A percentile compares a stretch with the other conserved stretches of the same genome.
Conservation (phyloP, 2,797 vertebrate genomes). For the Squalus acanthias region DNA sequence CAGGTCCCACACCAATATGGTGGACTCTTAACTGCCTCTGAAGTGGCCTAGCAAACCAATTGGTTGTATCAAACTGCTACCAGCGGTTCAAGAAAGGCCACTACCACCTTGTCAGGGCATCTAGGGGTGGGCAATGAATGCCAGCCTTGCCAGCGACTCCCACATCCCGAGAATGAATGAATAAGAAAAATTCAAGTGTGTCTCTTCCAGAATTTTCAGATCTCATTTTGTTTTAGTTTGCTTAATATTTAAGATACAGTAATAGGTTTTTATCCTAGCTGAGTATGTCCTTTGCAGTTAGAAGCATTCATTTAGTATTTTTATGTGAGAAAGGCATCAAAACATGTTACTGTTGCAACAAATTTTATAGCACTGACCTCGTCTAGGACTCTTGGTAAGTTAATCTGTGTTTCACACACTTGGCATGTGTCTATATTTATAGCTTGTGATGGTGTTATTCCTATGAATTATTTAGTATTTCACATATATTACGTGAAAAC, state of each 20-base stretch:
- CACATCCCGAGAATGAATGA: neutral
- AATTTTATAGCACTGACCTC: neutral
- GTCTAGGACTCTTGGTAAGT: neutral
- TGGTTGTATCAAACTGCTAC: neutral
- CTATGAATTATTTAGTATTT: neutral
- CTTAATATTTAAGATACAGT: neutral
- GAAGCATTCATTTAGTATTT: neutral
- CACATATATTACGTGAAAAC: neutral
- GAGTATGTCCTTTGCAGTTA: neutral
- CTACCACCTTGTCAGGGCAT: neutral
- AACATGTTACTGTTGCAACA: neutral
- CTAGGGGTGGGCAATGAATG: neutral
- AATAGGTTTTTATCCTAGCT: neutral
- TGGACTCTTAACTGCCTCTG: neutral
- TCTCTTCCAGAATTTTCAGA: neutral
- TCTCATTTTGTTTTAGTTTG: neutral
- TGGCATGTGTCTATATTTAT: neutral
- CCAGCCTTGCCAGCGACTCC: neutral
- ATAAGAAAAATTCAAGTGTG: neutral
- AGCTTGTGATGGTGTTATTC: neutral
- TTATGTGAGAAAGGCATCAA: neutral
- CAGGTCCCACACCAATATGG: neutral
- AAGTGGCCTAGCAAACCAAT: neutral
- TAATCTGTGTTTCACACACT: neutral
- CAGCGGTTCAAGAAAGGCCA: neutral